Evolutionary conservation across 2,888 invertebrate species (phyloP).

Genomic region (Timandra comae): DNA sequence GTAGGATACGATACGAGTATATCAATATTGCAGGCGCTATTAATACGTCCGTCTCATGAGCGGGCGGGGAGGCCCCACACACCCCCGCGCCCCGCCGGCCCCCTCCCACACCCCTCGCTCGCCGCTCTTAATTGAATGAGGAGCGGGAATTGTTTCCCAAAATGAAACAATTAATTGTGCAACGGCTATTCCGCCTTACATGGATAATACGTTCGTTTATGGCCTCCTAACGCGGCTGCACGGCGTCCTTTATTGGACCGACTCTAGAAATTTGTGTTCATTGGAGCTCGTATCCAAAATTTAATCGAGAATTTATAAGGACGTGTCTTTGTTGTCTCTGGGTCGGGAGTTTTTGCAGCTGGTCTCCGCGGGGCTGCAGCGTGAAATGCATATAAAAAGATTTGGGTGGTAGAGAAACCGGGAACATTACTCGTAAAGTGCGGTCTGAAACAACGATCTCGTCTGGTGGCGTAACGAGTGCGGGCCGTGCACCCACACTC

Average conservation of each 20-base stretch:
- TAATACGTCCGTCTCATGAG: conserved; percentile 77
- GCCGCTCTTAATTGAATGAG: conserved; percentile 78
- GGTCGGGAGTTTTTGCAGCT: conserved; percentile 59
- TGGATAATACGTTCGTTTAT: conserved; percentile 78
- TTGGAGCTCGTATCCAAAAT: conserved; percentile 73
- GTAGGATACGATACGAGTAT: conserved; percentile 72
- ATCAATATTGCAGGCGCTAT: conserved; percentile 77
- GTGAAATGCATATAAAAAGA: conserved; percentile 48
- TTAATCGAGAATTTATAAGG: conserved; percentile 74
- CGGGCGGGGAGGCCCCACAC: conserved; percentile 37
- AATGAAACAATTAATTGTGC: conserved; percentile 78
- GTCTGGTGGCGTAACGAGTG: conserved; percentile 17
- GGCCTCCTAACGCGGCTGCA: conserved; percentile 76
- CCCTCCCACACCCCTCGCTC: conserved; percentile 53
- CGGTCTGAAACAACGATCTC: conserved; percentile 27
- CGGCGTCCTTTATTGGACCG: conserved; percentile 74
- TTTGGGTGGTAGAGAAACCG: conserved; percentile 40
- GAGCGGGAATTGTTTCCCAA: conserved; percentile 78
- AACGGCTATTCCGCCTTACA: conserved; percentile 78
- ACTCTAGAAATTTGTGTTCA: conserved; percentile 76
- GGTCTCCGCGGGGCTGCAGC: conserved; percentile 46
- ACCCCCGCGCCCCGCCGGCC: conserved; percentile 33
- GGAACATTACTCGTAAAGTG: conserved; percentile 34
- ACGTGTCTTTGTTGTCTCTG: conserved; percentile 59
- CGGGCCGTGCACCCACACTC: conserved; percentile 15